Conservation (phyloP, 2,888 invertebrate species). For the Brachyopa scutellaris region DNA sequence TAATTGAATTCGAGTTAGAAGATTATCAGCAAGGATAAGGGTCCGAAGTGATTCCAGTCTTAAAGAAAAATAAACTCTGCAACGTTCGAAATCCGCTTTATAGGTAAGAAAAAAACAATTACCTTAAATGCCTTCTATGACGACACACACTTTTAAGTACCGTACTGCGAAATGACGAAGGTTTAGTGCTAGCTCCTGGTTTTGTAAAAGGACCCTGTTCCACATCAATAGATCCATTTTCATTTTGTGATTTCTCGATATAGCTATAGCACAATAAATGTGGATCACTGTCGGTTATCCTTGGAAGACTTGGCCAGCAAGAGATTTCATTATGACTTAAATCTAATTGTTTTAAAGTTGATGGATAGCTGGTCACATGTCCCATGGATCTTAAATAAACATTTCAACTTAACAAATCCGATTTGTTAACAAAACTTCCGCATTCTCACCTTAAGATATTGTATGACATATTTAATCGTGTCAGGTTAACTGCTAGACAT, state of each 20-base stretch:
- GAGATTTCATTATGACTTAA: constrained; percentile 95
- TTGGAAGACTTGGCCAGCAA: constrained; percentile 94
- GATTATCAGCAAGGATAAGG: constrained; percentile 91
- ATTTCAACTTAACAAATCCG: background rate
- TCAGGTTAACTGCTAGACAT: constrained; percentile 93
- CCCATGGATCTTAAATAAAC: constrained; percentile 86
- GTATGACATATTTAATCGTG: constrained; percentile 94
- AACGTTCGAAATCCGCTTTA: no score
- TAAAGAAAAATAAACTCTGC: background rate
- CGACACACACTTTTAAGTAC: constrained; percentile 91
- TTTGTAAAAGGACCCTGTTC: constrained; percentile 76
- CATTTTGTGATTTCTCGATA: constrained; percentile 74
- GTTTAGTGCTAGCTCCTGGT: constrained; percentile 77
- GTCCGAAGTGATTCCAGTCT: constrained; percentile 80
- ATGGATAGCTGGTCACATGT: constrained; percentile 94
- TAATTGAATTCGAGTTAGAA: constrained; percentile 89
- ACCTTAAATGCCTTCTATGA: constrained; percentile 91
- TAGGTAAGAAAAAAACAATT: constrained; percentile 83
- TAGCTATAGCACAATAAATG: constrained; percentile 89
- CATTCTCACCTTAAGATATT: constrained; percentile 85
- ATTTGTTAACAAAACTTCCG: background rate
- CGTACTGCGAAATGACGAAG: constrained; percentile 86
- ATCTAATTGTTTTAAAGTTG: constrained; percentile 94
- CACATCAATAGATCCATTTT: constrained; percentile 66
- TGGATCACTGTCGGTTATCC: constrained; percentile 85